Evolutionary conservation across 2,797 vertebrate species (phyloP).

Genomic region (Holocentrus rufus): DNA sequence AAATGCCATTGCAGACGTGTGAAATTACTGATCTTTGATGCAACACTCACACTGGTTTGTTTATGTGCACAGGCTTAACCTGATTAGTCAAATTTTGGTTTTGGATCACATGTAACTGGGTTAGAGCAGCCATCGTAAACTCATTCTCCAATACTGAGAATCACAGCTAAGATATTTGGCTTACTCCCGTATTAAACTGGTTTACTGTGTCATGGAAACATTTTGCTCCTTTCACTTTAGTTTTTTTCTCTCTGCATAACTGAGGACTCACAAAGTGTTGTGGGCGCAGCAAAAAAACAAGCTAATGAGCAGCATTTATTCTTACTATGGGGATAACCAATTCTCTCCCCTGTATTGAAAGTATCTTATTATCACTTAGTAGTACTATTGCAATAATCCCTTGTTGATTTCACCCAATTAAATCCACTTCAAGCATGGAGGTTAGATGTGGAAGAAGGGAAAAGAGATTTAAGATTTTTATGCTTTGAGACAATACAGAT

Average conservation of each 20-base stretch:
- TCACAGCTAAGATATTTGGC: neutral
- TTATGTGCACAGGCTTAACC: neutral
- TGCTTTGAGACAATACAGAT: neutral
- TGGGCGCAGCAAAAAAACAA: neutral
- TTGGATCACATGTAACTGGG: neutral
- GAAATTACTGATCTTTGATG: neutral
- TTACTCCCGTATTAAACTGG: neutral
- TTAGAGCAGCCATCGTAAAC: neutral
- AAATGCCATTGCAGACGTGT: constrained; percentile 73
- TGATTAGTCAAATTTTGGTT: too few relatives aligned
- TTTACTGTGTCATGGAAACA: neutral
- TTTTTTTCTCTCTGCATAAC: neutral
- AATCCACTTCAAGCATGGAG: neutral
- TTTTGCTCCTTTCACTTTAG: neutral
- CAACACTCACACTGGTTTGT: neutral
- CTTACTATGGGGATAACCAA: too few relatives aligned
- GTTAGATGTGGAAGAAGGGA: neutral
- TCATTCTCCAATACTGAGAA: too few relatives aligned
- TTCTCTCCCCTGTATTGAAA: too few relatives aligned
- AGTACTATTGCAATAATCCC: neutral
- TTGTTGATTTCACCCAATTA: neutral
- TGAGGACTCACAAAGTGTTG: neutral
- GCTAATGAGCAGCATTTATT: too few relatives aligned
- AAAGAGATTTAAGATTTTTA: neutral
- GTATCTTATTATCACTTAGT: too few relatives aligned